Evolutionary conservation across 2,113 vertebrate species (phyloP).

Genomic region (Brachyistius frenatus): DNA sequence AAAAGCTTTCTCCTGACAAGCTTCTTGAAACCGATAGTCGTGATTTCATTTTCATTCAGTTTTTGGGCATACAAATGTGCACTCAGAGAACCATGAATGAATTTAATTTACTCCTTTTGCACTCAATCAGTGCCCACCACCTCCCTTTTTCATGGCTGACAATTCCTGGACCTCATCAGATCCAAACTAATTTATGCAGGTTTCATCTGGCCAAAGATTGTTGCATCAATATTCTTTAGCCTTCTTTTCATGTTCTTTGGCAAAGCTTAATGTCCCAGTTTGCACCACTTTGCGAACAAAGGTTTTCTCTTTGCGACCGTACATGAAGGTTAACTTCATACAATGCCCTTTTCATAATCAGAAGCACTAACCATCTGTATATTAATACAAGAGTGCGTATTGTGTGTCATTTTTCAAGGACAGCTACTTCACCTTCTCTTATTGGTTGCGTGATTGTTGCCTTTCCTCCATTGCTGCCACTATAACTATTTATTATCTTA

Average conservation of each 20-base stretch:
- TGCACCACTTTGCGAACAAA: background rate
- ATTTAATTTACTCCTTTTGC: background rate
- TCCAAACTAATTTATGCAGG: background rate
- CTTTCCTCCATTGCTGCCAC: background rate
- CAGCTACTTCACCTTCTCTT: background rate
- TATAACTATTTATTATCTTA: background rate
- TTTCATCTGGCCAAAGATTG: background rate
- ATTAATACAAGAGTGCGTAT: background rate
- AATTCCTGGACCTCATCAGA: background rate
- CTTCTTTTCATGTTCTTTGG: conserved; percentile 3
- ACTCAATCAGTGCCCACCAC: background rate
- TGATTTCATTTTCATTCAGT: background rate
- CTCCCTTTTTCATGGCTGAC: background rate
- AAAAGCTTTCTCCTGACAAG: background rate
- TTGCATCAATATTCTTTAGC: background rate
- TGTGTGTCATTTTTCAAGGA: background rate
- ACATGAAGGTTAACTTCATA: background rate
- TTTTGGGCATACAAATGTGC: background rate
- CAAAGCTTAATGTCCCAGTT: no score
- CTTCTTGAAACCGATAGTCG: background rate
- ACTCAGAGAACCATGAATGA: background rate
- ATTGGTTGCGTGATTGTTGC: background rate
- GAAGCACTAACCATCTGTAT: background rate
- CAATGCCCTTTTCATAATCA: background rate
- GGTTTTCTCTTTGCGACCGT: background rate